Base-by-base conservation (phyloP, 2,113 vertebrate species). In the Elephas maximus region DNA sequence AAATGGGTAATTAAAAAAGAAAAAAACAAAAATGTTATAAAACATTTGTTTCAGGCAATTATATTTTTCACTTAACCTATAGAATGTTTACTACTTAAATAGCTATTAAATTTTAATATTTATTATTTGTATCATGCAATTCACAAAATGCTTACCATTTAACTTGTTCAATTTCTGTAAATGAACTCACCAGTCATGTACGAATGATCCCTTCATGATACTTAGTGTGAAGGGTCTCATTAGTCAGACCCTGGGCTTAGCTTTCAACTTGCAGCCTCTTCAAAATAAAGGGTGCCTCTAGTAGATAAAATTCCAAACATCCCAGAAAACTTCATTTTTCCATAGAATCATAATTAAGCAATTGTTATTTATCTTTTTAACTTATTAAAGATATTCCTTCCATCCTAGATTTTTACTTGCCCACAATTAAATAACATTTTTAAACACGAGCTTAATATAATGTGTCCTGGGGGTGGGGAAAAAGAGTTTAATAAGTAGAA, bases 341-440 rank as follows among this genome's bases (percentile, higher is more conserved):
- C 37, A 60, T 4, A 93, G 63, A 80, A 76, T 74, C 48, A 80
- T 94, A 62, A 76, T 60, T 76, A 84, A 30, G 51, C 33, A 89
- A 86, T 71, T 37, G 8, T 45, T 69, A 45, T 18, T 95, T 94
- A 86, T 77, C 85, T 33, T 69, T 53, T 69, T 53, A 79, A 69
- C 30, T 79, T 93, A 86, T 45, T 69, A 74, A 92, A 93, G 30
- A 79, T 9, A 82, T 85, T 78, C 48, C 83, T 79, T 86, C 69
- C 6, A 89, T 18, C 21, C 82, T 69, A 57, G 45, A 57, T 48
- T 48, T 37, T 91, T 85, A 91, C 33, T 88, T 84, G 76, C 11
- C 20, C 24, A 95, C 14, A 90, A 87, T 74, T 91, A 90, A 90
- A 88, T 57, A 83, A 41, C 45, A 91, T 53, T 90, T 93, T 83